These are phyloP conservation scores for Macquaria australasica DNA, from an alignment of 2,113 vertebrate genomes.

Conservation along the genomic window DNA sequence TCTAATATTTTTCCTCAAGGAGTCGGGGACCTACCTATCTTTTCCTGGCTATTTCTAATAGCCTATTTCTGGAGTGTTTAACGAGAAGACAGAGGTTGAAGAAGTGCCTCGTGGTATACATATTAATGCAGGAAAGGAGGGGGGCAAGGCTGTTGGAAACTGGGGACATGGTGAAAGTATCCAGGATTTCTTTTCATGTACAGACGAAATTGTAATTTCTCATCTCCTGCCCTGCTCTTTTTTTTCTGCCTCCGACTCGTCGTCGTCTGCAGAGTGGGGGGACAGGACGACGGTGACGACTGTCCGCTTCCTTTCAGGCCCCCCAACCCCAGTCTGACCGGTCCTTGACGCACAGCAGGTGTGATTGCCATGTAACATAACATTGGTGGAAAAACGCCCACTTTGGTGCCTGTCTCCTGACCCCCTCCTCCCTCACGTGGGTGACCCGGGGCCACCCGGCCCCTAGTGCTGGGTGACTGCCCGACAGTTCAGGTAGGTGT, in stretches of 20 bases:
- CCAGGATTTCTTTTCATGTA: slow-evolving; percentile 69
- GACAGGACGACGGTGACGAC: slow-evolving; percentile 70
- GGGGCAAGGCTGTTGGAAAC: slow-evolving; percentile 65
- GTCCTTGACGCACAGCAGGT: slow-evolving; percentile 78
- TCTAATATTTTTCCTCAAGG: slow-evolving; percentile 81
- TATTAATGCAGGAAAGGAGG: slow-evolving; percentile 81
- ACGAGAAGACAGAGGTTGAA: slow-evolving; percentile 71
- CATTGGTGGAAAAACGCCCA: slow-evolving; percentile 75
- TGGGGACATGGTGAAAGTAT: slow-evolving; percentile 80
- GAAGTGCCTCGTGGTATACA: slow-evolving; percentile 82
- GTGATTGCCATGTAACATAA: slow-evolving; percentile 83
- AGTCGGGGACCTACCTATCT: slow-evolving; percentile 65
- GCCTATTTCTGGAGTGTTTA: slow-evolving; percentile 68
- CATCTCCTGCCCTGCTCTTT: slow-evolving; percentile 37
- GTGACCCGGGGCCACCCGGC: slow-evolving; percentile 84
- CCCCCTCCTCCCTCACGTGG: slow-evolving; percentile 80
- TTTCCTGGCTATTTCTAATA: slow-evolving; percentile 61
- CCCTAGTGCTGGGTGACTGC: slow-evolving; percentile 73
- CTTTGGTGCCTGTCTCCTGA: slow-evolving; percentile 80
- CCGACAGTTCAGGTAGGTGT: slow-evolving; percentile 85
- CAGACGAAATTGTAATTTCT: slow-evolving; percentile 57
- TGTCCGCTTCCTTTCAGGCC: slow-evolving; percentile 65
- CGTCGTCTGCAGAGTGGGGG: slow-evolving; percentile 64
- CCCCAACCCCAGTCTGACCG: slow-evolving; percentile 59
- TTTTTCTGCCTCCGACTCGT: slow-evolving; percentile 50